Evolutionary conservation across 1,140 invertebrate genomes (phyloP).

Genomic region (Pachyrhynchus sulphureomaculatus): DNA sequence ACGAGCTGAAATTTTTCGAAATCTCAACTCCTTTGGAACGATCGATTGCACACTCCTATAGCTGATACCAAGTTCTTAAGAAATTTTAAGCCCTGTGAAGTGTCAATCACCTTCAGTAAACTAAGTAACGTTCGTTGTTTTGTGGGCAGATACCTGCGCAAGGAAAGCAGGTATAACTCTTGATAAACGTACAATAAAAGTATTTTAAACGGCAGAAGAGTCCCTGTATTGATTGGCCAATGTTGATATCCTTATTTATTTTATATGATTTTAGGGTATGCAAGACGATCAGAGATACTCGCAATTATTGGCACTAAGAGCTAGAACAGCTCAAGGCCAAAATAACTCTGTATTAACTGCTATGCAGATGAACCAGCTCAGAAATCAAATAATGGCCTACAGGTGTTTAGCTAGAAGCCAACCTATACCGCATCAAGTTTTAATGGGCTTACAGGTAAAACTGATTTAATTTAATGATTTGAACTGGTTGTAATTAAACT

Average conservation of each 20-base stretch:
- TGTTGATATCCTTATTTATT: neutral
- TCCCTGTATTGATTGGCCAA: too few species aligned
- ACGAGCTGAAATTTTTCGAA: too few species aligned
- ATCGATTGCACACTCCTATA: too few species aligned
- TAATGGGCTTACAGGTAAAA: conserved; percentile 63
- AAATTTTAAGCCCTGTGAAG: too few species aligned
- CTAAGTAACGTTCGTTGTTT: too few species aligned
- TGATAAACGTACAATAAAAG: too few species aligned
- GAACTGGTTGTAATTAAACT: neutral
- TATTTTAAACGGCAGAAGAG: too few species aligned
- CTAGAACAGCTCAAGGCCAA: conserved; percentile 62
- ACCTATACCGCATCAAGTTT: conserved; percentile 79
- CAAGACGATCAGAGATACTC: conserved; percentile 90
- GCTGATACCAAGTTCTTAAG: too few species aligned
- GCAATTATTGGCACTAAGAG: conserved; percentile 79
- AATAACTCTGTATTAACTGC: conserved; percentile 64
- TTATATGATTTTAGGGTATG: conserved; percentile 58
- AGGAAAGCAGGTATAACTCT: too few species aligned
- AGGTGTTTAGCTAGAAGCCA: conserved; percentile 88
- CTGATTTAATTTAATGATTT: neutral
- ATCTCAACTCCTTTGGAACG: too few species aligned
- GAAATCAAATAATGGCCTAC: conserved; percentile 93
- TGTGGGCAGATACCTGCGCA: too few species aligned
- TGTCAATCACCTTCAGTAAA: too few species aligned
- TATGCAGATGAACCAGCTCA: conserved; percentile 78